Evolutionary conservation across 2,113 vertebrate genomes (phyloP).

Genomic region (Camelus bactrianus): DNA sequence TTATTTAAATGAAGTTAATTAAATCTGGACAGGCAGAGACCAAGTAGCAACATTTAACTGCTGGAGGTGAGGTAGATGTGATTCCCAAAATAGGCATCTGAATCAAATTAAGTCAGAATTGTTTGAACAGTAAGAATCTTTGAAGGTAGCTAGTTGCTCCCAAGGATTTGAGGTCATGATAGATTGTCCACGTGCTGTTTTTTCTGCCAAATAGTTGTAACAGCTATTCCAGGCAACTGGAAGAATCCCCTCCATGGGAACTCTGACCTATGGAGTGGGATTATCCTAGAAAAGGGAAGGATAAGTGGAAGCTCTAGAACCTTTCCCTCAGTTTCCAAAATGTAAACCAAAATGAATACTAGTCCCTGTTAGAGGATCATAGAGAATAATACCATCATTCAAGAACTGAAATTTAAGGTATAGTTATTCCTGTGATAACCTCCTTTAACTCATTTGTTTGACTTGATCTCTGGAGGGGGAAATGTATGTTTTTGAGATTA

Average conservation of each 20-base stretch:
- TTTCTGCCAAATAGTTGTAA: background rate
- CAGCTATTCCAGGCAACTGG: background rate
- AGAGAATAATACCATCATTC: background rate
- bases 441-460: background rate
- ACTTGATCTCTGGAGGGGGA: background rate
- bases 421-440: background rate
- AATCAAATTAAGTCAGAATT: background rate
- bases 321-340: background rate
- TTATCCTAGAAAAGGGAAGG: background rate
- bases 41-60: background rate
- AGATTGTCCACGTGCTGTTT: background rate
- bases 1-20: background rate
- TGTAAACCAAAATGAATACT: background rate
- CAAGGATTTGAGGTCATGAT: background rate
- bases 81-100: background rate
- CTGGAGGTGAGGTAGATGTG: background rate
- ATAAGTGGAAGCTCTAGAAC: background rate
- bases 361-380: background rate
- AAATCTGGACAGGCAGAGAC: background rate
- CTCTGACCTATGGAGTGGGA: background rate
- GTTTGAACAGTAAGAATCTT: background rate
- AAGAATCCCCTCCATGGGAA: background rate
- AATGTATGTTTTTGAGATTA: background rate
- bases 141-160: background rate
- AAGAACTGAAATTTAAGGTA: background rate